phyloP scores from a whole-genome alignment of 1,140 invertebrate species.

The Drosophila repleta region DNA sequence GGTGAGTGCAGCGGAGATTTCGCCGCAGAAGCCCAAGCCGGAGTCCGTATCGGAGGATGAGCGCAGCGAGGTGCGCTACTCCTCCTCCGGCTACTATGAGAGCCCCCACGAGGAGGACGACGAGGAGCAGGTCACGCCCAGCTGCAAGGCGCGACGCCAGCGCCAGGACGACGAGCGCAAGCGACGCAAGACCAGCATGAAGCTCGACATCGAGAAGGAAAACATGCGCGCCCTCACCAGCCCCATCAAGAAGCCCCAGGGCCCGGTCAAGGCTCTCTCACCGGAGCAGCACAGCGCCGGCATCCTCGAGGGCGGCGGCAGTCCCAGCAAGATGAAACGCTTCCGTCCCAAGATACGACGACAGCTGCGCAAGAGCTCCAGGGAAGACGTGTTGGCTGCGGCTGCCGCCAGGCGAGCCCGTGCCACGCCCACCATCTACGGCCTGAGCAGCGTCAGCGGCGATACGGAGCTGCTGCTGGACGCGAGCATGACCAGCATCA shows the following conservation, averaged over 20 bases:
- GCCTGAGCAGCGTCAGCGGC: constrained; percentile 66
- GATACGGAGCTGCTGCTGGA: constrained; percentile 70
- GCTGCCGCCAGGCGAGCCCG: constrained; percentile 53
- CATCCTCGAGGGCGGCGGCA: constrained; percentile 52
- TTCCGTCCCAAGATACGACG: constrained; percentile 82
- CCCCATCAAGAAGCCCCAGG: constrained; percentile 71
- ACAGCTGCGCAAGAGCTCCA: constrained; percentile 70
- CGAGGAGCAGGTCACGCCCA: constrained; percentile 47
- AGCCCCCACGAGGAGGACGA: constrained; percentile 89
- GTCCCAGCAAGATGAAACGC: constrained; percentile 80
- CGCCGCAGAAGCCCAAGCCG: constrained; percentile 48
- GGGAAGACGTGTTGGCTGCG: constrained; percentile 71
- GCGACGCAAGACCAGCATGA: constrained; percentile 79
- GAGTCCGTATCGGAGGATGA: constrained; percentile 88
- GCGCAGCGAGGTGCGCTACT: constrained; percentile 88
- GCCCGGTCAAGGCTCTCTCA: constrained; percentile 43
- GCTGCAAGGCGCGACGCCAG: constrained; percentile 58
- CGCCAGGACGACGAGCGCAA: constrained; percentile 82
- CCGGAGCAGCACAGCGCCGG: constrained; percentile 62
- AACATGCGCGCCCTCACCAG: constrained; percentile 80
- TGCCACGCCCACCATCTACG: constrained; percentile 50
- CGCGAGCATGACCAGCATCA: constrained; percentile 58
- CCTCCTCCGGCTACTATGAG: constrained; percentile 91
- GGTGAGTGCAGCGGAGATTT: constrained; percentile 31
- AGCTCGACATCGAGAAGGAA: constrained; percentile 83